Percentiles rank a stretch among this genome's conserved stretches.
phyloP scores from a whole-genome alignment of 2,888 invertebrate species.

The Aelia acuminata region DNA sequence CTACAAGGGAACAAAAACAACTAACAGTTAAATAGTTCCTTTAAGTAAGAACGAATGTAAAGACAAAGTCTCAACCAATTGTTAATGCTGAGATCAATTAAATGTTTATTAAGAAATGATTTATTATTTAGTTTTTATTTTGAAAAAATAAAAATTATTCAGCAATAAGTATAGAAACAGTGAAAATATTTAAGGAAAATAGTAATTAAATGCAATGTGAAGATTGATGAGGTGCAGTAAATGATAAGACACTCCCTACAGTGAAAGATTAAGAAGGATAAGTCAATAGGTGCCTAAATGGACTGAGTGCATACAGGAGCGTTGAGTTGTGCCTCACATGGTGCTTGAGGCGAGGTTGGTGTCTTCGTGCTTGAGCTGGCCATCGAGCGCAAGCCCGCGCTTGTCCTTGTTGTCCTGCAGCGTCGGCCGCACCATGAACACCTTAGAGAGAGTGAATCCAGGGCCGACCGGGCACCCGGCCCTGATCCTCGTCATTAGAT shows the following conservation, averaged over 20 bases:
- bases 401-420: constrained; percentile 87
- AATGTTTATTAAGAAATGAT: not conserved
- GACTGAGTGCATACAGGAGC: constrained; percentile 66
- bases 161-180: not conserved
- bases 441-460: constrained; percentile 88
- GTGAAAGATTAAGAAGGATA: not conserved
- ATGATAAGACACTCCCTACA: constrained; percentile 29
- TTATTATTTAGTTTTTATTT: not conserved
- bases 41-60: not conserved
- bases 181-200: not conserved
- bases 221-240: constrained; percentile 5
- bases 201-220: constrained; percentile 16
- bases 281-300: constrained; percentile 48
- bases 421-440: constrained; percentile 82
- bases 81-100: not conserved
- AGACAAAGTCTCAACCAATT: constrained; percentile 7
- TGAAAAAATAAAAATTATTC: not conserved
- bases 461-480: constrained; percentile 83
- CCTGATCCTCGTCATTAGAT: constrained; percentile 60
- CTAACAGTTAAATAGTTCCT: not conserved
- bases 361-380: constrained; percentile 89
- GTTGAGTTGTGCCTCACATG: constrained; percentile 75
- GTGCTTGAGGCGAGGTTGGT: constrained; percentile 89
- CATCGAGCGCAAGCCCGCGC: constrained; percentile 86
- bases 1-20: not conserved